Percentiles rank a stretch among this genome's conserved stretches.
phyloP scores from a whole-genome alignment of 2,888 invertebrate species.

The Drosophila merina region DNA sequence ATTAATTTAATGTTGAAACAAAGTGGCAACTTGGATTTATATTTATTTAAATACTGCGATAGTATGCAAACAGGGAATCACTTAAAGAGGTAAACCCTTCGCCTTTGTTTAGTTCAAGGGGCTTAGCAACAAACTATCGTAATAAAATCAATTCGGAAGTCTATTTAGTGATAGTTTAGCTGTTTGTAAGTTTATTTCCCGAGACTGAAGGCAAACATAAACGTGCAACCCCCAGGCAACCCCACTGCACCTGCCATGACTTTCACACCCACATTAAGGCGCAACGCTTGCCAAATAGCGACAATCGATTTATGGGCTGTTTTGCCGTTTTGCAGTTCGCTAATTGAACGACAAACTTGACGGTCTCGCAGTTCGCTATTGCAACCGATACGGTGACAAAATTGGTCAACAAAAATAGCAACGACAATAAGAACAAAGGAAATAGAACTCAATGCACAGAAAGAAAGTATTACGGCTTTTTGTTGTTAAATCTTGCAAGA shows the following conservation, averaged over 20 bases:
- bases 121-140: neutral
- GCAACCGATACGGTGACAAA: conserved; percentile 19
- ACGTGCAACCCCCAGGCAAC: conserved; percentile 7
- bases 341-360: conserved; percentile 72
- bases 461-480: neutral
- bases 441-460: neutral
- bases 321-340: conserved; percentile 65
- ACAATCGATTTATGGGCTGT: conserved; percentile 54
- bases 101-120: neutral
- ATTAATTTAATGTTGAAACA: conserved; percentile 19
- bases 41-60: neutral
- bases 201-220: conserved; percentile 21
- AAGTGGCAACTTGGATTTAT: conserved; percentile 23
- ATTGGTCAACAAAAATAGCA: neutral
- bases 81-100: neutral
- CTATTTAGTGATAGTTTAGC: too few relatives aligned
- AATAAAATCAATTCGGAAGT: too few relatives aligned
- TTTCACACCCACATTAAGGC: conserved; percentile 53
- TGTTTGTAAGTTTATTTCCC: neutral
- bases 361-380: conserved; percentile 44
- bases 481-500: too few relatives aligned
- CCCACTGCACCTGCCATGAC: conserved; percentile 10
- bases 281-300: conserved; percentile 46
- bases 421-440: conserved; percentile 23
- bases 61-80: too few relatives aligned